Percentiles rank a stretch among this genome's conserved stretches.
phyloP scores from a whole-genome alignment of 2,888 invertebrate genomes.

The Parapristionchus giblindavisi region DNA sequence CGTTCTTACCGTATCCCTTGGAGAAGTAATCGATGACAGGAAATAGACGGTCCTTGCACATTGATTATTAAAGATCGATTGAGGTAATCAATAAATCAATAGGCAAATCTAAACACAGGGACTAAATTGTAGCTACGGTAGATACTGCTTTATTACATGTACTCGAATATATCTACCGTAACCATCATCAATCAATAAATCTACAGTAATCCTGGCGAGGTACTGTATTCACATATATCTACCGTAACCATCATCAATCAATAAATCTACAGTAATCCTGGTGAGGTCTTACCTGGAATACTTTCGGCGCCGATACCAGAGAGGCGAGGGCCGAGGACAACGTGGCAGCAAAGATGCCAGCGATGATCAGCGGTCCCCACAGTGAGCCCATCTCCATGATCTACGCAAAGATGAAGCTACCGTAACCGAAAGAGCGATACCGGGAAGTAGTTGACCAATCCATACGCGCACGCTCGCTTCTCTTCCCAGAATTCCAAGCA shows the following conservation, averaged over 20 bases:
- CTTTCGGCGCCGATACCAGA: conserved; percentile 87
- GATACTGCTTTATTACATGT: too few relatives aligned
- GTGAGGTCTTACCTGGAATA: conserved; percentile 74
- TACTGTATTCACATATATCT: too few relatives aligned
- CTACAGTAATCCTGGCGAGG: too few relatives aligned
- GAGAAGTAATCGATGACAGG: conserved; percentile 86
- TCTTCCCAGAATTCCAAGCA: conserved; percentile 49
- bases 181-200: too few relatives aligned
- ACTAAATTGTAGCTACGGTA: too few relatives aligned
- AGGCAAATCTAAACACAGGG: too few relatives aligned
- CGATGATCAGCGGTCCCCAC: conserved; percentile 86
- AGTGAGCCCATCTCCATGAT: conserved; percentile 62
- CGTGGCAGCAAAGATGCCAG: conserved; percentile 96
- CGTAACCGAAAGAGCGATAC: conserved; percentile 38
- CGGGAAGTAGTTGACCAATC: conserved; percentile 67
- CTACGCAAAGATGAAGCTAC: conserved; percentile 41
- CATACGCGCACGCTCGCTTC: conserved; percentile 62
- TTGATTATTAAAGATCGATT: conserved; percentile 73
- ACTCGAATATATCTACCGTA: too few relatives aligned
- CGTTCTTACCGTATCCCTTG: conserved; percentile 75
- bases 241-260: too few relatives aligned
- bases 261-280: too few relatives aligned
- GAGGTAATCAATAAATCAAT: too few relatives aligned
- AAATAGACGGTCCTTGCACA: conserved; percentile 92
- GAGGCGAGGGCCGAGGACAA: conserved; percentile 94